phyloP scores from a whole-genome alignment of 2,113 vertebrate species.

The Lepidothrix coronata region DNA sequence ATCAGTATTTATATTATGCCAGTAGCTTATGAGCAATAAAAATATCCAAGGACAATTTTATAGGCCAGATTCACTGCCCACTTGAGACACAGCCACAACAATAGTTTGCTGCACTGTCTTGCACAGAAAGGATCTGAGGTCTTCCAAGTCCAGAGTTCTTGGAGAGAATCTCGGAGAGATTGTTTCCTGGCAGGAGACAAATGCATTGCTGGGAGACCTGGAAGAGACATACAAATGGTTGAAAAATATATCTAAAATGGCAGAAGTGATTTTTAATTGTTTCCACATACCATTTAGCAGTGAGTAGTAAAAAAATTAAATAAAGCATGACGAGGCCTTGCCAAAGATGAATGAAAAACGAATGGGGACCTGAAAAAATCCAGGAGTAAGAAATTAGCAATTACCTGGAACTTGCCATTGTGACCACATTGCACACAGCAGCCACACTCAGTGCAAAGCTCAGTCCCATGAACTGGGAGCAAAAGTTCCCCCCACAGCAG shows the following conservation, averaged over 20 bases:
- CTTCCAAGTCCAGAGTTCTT: not conserved
- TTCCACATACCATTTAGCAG: not conserved
- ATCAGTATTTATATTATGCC: not conserved
- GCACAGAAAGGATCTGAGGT: not conserved
- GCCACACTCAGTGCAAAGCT: fast-evolving
- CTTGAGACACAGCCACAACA: not conserved
- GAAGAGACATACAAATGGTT: not conserved
- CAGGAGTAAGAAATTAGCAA: not conserved
- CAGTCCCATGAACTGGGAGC: not conserved
- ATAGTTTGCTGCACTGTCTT: not conserved
- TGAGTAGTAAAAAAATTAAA: not conserved
- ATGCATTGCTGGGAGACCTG: not conserved
- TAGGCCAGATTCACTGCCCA: not conserved
- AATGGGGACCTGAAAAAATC: not conserved
- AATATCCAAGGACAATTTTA: not conserved
- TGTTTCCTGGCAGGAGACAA: not conserved
- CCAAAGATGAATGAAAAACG: not conserved
- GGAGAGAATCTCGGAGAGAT: not conserved
- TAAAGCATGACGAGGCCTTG: not conserved
- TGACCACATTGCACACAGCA: fast-evolving
- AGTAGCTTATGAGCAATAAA: not conserved
- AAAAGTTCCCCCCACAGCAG: not conserved
- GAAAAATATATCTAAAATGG: not conserved
- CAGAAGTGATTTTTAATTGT: not conserved
- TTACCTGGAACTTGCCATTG: not conserved